Conservation (phyloP, 92 coral and sea anemone genomes). For the Palythoa grandis region DNA sequence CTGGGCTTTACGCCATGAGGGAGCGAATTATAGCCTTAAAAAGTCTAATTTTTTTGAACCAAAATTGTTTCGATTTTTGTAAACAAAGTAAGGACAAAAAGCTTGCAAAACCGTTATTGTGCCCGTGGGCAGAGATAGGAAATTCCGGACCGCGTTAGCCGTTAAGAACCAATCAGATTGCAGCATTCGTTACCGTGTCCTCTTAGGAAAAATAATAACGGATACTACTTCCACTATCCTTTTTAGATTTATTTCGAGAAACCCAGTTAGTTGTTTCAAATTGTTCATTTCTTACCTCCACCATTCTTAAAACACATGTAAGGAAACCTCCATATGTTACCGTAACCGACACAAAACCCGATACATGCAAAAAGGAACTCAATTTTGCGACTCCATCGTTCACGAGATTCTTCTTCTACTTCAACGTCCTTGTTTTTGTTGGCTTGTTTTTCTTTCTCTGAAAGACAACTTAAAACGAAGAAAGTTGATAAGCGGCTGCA, state of each 20-base stretch:
- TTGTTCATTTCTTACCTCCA: constrained; percentile 32
- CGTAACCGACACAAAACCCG: constrained; percentile 65
- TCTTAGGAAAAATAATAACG: too few species aligned
- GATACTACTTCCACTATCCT: background rate
- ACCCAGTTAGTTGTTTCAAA: background rate
- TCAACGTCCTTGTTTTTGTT: background rate
- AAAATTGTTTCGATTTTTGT: too few species aligned
- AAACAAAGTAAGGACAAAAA: too few species aligned
- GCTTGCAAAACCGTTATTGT: too few species aligned
- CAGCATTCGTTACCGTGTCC: too few species aligned
- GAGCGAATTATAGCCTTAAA: too few species aligned
- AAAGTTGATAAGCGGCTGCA: background rate
- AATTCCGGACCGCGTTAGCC: too few species aligned
- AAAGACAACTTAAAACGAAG: constrained; percentile 1
- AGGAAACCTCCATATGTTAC: constrained; percentile 63
- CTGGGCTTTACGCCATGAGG: too few species aligned
- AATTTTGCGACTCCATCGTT: constrained; percentile 57
- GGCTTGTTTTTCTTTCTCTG: background rate
- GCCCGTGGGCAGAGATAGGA: too few species aligned
- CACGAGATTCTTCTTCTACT: constrained; percentile 29
- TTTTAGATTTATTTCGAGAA: background rate
- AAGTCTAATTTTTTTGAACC: too few species aligned
- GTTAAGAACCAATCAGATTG: too few species aligned
- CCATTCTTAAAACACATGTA: constrained; percentile 64
- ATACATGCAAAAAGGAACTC: constrained; percentile 60